These are phyloP conservation scores for Stegastes partitus DNA, from an alignment of 2,113 vertebrate genomes.

Conservation along the genomic window DNA sequence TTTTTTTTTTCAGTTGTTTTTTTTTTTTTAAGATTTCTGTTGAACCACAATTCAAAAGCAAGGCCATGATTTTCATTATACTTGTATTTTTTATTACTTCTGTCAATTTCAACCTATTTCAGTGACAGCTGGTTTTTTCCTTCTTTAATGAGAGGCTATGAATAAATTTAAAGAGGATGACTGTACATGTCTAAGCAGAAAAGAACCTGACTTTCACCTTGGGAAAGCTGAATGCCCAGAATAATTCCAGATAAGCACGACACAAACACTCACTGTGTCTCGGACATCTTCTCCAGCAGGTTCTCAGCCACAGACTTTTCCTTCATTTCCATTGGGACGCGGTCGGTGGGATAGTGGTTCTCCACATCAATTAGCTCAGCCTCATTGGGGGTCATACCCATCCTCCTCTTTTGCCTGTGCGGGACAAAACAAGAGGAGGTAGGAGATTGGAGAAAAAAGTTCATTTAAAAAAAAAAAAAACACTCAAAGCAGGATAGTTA, in stretches of 20 bases:
- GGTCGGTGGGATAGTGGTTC: conserved; percentile 86
- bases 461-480: not conserved
- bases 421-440: not conserved
- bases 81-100: too few species aligned
- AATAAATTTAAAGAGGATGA: too few species aligned
- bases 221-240: not conserved
- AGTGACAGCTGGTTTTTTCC: too few species aligned
- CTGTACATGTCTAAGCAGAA: not conserved
- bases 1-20: too few species aligned
- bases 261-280: conserved; percentile 87
- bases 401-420: conserved; percentile 90
- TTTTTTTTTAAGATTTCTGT: too few species aligned
- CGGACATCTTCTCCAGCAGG: conserved; percentile 87
- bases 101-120: too few species aligned
- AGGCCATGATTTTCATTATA: too few species aligned
- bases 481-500: not conserved
- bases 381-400: conserved; percentile 93
- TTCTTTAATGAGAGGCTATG: too few species aligned
- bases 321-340: conserved; percentile 86
- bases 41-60: too few species aligned
- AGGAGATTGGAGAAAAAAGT: not conserved
- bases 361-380: conserved; percentile 88
- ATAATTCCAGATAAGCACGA: not conserved
- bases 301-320: conserved; percentile 90
- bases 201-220: not conserved